Conservation (phyloP, 2,797 vertebrate genomes). For the Miichthys miiuy region DNA sequence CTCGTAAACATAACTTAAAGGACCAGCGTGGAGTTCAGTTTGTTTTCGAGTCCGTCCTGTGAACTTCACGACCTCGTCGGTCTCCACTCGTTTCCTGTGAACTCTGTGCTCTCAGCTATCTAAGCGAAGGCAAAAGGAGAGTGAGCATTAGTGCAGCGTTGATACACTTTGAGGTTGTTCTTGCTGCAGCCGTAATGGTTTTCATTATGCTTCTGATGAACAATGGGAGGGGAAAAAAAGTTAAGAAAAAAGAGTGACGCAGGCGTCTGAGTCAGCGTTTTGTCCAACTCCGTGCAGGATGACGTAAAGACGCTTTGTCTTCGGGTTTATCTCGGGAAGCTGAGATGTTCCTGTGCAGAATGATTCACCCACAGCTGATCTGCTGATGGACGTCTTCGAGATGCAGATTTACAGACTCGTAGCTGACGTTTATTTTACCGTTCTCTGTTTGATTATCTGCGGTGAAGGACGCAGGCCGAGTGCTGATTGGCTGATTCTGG, state of each 20-base stretch:
- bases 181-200: neutral
- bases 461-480: constrained; percentile 35
- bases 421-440: no score
- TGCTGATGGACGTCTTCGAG: constrained; percentile 5
- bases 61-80: neutral
- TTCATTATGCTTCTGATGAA: constrained; percentile 23
- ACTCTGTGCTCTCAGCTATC: neutral
- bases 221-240: constrained; percentile 21
- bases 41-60: neutral
- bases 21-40: no score
- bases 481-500: constrained; percentile 62
- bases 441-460: neutral
- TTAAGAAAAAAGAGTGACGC: constrained; percentile 23
- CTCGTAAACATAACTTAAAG: no score
- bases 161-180: neutral
- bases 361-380: neutral
- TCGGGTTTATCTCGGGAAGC: neutral
- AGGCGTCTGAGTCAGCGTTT: constrained; percentile 58
- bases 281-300: constrained; percentile 11
- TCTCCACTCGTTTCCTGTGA: neutral
- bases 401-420: no score
- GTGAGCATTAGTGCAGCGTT: neutral
- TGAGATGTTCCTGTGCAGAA: neutral
- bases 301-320: constrained; percentile 32
- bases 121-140: neutral